Evolutionary conservation across 1,140 invertebrate genomes (phyloP).

Genomic region (Holotrichia oblita): DNA sequence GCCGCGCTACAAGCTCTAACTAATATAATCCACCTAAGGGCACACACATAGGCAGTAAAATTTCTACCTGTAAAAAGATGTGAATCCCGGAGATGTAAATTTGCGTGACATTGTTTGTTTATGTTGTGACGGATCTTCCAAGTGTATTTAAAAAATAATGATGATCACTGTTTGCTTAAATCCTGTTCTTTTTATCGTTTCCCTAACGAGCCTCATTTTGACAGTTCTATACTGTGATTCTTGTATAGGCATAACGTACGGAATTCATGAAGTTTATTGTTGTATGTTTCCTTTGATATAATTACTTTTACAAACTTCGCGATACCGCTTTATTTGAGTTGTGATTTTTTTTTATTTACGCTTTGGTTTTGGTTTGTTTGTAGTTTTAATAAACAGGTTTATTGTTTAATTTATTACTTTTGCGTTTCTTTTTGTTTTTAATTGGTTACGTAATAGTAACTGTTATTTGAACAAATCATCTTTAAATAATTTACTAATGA

Average conservation of each 20-base stretch:
- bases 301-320: too few species aligned
- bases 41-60: not conserved
- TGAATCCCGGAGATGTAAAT: not conserved
- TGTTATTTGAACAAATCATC: too few species aligned
- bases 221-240: not conserved
- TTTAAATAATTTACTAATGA: too few species aligned
- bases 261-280: too few species aligned
- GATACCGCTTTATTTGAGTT: too few species aligned
- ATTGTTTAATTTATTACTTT: too few species aligned
- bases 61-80: slow-evolving; percentile 5
- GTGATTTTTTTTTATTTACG: too few species aligned
- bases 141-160: not conserved
- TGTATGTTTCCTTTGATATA: too few species aligned
- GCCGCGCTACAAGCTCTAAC: not conserved
- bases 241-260: not conserved
- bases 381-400: too few species aligned
- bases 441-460: too few species aligned
- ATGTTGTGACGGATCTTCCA: slow-evolving; percentile 3
- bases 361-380: too few species aligned
- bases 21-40: not conserved
- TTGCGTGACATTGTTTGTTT: slow-evolving; percentile 14
- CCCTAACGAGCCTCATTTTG: not conserved
- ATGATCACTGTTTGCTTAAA: not conserved
- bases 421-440: too few species aligned
- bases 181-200: not conserved